Evolutionary conservation across 2,113 vertebrate species (phyloP).

Genomic region (Glaucidium brasilianum): DNA sequence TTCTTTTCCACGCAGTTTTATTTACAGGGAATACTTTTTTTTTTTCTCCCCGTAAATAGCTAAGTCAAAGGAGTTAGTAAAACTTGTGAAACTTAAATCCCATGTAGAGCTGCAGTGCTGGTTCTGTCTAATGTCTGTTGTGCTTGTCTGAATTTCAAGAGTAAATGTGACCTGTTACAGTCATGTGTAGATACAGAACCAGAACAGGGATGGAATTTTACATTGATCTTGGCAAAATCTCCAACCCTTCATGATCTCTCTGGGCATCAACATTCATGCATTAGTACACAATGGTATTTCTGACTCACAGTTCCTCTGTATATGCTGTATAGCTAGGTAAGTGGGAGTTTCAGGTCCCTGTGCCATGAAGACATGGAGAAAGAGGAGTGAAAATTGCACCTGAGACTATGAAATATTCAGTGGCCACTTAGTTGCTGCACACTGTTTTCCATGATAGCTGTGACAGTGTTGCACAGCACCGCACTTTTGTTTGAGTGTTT

Average conservation of each 20-base stretch:
- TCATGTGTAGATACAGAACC: neutral
- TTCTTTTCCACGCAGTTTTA: neutral
- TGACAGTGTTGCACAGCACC: neutral
- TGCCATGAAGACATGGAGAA: neutral
- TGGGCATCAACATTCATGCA: neutral
- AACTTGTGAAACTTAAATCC: neutral
- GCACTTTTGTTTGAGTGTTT: neutral
- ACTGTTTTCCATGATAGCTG: neutral
- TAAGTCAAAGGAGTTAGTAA: neutral
- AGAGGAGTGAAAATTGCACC: neutral
- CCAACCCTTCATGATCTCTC: neutral
- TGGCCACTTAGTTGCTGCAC: neutral
- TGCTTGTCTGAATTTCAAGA: neutral
- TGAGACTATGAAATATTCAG: neutral
- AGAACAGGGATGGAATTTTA: neutral
- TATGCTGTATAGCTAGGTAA: neutral
- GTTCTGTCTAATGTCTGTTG: neutral
- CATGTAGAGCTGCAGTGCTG: neutral
- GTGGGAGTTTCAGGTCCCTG: neutral
- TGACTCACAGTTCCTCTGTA: neutral
- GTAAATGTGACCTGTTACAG: neutral
- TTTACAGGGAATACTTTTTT: neutral
- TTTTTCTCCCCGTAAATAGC: neutral
- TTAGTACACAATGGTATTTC: neutral
- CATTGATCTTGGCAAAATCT: neutral